phyloP scores from a whole-genome alignment of 2,797 vertebrate genomes.

The Semaprochilodus insignis region DNA sequence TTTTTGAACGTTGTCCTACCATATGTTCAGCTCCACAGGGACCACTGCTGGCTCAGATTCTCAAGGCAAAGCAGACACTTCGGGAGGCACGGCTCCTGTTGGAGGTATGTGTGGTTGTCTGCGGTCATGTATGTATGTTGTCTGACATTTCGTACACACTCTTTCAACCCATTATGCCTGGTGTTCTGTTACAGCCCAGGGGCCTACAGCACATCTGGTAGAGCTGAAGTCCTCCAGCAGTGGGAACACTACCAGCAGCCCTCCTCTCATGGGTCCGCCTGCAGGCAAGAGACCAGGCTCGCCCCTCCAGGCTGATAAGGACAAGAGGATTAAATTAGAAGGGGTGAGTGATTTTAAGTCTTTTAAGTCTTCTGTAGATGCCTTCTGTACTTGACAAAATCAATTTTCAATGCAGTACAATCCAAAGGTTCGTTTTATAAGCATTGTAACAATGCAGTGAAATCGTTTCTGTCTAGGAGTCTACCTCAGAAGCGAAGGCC shows the following conservation, averaged over 20 bases:
- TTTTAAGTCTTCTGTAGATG: no score
- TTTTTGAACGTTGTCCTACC: neutral
- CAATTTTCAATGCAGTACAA: neutral
- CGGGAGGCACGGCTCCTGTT: neutral
- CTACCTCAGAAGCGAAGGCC: slow-evolving; percentile 31
- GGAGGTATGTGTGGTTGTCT: slow-evolving; percentile 21
- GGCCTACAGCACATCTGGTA: slow-evolving; percentile 7
- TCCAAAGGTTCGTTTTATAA: neutral
- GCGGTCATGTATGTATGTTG: neutral
- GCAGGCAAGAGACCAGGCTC: slow-evolving; percentile 81
- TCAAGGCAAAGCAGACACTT: slow-evolving; percentile 45
- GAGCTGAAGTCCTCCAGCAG: slow-evolving; percentile 33
- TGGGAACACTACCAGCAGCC: slow-evolving; percentile 69
- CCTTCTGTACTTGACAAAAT: neutral
- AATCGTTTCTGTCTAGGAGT: slow-evolving; percentile 24
- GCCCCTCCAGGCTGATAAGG: slow-evolving; percentile 76
- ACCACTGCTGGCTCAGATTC: slow-evolving; percentile 70
- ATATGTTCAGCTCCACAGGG: slow-evolving; percentile 25
- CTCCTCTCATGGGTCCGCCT: slow-evolving; percentile 75
- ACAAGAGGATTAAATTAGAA: slow-evolving; percentile 79
- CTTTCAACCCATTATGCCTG: neutral
- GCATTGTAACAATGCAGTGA: neutral
- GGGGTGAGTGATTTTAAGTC: neutral
- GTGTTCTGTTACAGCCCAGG: neutral
- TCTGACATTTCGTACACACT: neutral